Percentiles rank a stretch among this genome's conserved stretches.
These are phyloP conservation scores for Lycaena phlaeas DNA, from an alignment of 2,888 invertebrate genomes.

Conservation along the genomic window DNA sequence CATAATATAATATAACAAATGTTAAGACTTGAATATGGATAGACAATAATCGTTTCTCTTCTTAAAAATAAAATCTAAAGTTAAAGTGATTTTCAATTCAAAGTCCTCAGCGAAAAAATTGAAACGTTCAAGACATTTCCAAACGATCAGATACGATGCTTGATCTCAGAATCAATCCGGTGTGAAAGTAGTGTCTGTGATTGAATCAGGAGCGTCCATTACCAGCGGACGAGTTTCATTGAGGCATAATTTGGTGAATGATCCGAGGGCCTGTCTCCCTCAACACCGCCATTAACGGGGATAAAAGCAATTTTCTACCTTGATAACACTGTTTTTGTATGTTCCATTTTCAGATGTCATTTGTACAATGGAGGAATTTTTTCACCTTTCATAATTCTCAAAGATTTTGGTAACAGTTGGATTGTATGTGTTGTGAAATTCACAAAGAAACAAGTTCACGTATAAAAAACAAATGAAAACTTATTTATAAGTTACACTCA, in stretches of 20 bases:
- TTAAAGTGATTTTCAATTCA: neutral
- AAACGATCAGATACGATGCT: constrained; percentile 20
- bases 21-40: too few species aligned
- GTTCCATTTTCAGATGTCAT: neutral
- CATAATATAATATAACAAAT: too few species aligned
- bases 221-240: constrained; percentile 40
- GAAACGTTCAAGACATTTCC: neutral
- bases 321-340: constrained; percentile 6
- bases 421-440: too few species aligned
- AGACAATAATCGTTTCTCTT: too few species aligned
- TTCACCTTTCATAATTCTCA: too few species aligned
- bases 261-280: constrained; percentile 22
- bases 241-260: constrained; percentile 40
- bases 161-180: constrained; percentile 41
- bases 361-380: too few species aligned
- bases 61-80: too few species aligned
- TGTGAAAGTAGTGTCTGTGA: constrained; percentile 45
- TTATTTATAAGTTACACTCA: too few species aligned
- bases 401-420: too few species aligned
- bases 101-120: neutral
- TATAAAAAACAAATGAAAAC: too few species aligned
- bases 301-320: constrained; percentile 6
- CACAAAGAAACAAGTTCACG: too few species aligned
- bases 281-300: constrained; percentile 2
- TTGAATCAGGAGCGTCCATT: constrained; percentile 53